phyloP scores from a whole-genome alignment of 2,888 invertebrate species.

The Clusia tigrina region DNA sequence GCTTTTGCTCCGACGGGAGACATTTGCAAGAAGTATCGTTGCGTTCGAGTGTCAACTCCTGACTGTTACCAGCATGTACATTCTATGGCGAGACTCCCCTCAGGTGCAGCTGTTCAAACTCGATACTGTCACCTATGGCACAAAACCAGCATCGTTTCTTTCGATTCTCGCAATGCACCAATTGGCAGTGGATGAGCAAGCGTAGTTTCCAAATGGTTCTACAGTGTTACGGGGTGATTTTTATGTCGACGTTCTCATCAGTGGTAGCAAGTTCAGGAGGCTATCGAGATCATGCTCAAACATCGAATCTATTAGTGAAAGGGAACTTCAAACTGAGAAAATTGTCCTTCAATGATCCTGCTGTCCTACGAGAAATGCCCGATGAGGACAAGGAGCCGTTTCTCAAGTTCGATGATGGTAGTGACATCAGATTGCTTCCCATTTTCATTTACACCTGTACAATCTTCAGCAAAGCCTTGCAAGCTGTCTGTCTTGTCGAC shows the following conservation, averaged over 20 bases:
- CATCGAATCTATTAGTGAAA: not conserved
- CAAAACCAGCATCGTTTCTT: not conserved
- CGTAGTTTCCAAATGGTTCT: not conserved
- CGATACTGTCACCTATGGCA: conserved; percentile 5
- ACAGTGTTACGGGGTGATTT: too few relatives aligned
- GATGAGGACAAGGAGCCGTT: not conserved
- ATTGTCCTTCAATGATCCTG: not conserved
- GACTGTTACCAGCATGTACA: too few relatives aligned
- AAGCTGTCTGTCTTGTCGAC: not conserved
- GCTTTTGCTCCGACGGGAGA: conserved; percentile 24
- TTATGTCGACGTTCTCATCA: not conserved
- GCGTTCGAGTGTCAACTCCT: conserved; percentile 29
- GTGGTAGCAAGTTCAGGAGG: not conserved
- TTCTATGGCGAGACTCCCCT: conserved; percentile 25
- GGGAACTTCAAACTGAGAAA: not conserved
- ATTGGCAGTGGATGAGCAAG: not conserved
- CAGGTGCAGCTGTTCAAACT: conserved; percentile 17
- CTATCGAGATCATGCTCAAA: too few relatives aligned
- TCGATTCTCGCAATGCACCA: not conserved
- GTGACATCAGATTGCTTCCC: not conserved
- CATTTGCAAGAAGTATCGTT: conserved; percentile 34
- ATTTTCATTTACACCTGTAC: not conserved
- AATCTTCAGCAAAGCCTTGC: not conserved
- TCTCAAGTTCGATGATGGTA: not conserved
- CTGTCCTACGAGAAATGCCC: not conserved